Conservation (phyloP, 2,888 invertebrate species). For the Seira ritae region DNA sequence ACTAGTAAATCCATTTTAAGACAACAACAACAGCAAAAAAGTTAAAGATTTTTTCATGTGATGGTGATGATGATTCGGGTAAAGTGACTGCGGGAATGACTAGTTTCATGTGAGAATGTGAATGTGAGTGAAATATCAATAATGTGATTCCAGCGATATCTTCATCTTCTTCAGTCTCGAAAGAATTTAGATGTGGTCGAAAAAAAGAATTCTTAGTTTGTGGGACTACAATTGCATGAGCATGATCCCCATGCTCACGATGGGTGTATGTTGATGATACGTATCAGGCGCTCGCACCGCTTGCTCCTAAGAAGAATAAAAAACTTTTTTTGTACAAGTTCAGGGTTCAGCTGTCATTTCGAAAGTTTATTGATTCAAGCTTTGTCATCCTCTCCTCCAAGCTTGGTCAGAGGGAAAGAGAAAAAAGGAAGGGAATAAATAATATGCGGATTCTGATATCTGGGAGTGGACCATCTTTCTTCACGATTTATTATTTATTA, state of each 20-base stretch:
- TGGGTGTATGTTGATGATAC: slow-evolving; percentile 52
- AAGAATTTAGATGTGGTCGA: no score
- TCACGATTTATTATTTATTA: slow-evolving; percentile 50
- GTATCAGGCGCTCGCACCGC: no score
- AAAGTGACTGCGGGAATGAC: background rate
- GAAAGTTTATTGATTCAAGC: slow-evolving; percentile 62
- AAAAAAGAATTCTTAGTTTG: no score
- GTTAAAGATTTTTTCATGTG: background rate
- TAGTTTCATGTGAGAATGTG: slow-evolving; percentile 18
- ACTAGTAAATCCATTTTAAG: background rate
- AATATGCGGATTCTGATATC: background rate
- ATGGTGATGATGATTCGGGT: slow-evolving; percentile 27
- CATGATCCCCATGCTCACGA: background rate
- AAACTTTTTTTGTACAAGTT: background rate
- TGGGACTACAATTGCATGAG: no score
- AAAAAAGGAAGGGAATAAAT: slow-evolving; percentile 29
- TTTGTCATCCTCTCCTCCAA: slow-evolving; percentile 47
- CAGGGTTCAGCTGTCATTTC: slow-evolving; percentile 52
- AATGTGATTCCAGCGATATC: slow-evolving; percentile 24
- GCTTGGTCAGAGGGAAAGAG: slow-evolving; percentile 18
- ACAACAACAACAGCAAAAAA: background rate
- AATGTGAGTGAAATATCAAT: slow-evolving; percentile 46
- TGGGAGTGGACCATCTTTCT: slow-evolving; percentile 55
- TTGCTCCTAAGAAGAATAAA: slow-evolving; percentile 32
- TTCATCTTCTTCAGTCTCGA: no score